Percentiles rank a stretch among this genome's conserved stretches.
phyloP scores from a whole-genome alignment of 2,888 invertebrate genomes.

The Eulithis testata region DNA sequence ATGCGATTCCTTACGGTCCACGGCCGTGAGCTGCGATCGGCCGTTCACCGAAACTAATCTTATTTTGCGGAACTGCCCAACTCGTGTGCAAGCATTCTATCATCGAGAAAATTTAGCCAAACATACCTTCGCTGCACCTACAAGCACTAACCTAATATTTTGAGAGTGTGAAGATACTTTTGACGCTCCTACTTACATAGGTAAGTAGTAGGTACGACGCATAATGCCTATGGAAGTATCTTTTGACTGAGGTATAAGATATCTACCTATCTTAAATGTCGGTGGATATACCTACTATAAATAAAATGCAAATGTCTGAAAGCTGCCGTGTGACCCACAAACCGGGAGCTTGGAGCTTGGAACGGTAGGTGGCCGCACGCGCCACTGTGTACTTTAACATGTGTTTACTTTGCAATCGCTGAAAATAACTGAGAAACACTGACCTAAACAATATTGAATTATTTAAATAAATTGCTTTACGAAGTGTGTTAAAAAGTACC shows the following conservation, averaged over 20 bases:
- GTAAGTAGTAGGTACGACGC: too few relatives aligned
- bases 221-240: too few relatives aligned
- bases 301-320: slow-evolving; percentile 67
- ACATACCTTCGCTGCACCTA: too few relatives aligned
- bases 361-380: slow-evolving; percentile 42
- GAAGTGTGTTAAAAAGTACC: too few relatives aligned
- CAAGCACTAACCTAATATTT: too few relatives aligned
- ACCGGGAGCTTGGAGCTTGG: slow-evolving; percentile 44
- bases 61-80: slow-evolving; percentile 61
- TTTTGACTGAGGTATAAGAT: not conserved
- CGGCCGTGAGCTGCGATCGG: slow-evolving; percentile 66
- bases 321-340: slow-evolving; percentile 71
- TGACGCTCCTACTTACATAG: too few relatives aligned
- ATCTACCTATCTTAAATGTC: slow-evolving; percentile 19
- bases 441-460: slow-evolving; percentile 11
- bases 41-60: slow-evolving; percentile 67
- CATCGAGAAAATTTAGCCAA: slow-evolving; percentile 13
- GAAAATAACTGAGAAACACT: too few relatives aligned
- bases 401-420: too few relatives aligned
- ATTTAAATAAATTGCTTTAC: too few relatives aligned
- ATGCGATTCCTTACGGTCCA: slow-evolving; percentile 48
- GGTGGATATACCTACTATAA: slow-evolving; percentile 33
- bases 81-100: slow-evolving; percentile 43
- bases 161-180: too few relatives aligned
- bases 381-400: slow-evolving; percentile 34